phyloP scores from a whole-genome alignment of 2,113 vertebrate genomes.

The Pluvianellus socialis region DNA sequence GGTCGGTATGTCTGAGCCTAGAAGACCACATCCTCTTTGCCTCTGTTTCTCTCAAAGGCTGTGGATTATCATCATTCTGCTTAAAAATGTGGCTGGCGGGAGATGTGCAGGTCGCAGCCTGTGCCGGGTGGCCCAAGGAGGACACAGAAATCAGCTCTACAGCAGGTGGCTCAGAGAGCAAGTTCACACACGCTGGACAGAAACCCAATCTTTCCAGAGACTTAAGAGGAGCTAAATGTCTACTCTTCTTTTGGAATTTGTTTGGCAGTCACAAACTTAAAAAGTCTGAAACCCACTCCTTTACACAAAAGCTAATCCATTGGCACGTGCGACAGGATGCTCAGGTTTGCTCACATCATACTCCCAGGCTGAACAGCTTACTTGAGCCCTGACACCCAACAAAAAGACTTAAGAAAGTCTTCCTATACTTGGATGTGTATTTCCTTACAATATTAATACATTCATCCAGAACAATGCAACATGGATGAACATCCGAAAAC shows the following conservation, averaged over 20 bases:
- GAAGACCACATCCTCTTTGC: not conserved
- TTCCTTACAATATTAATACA: not conserved
- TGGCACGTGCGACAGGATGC: fast-evolving
- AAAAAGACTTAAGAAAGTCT: not conserved
- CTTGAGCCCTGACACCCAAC: not conserved
- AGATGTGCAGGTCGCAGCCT: not conserved
- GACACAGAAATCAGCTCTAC: not conserved
- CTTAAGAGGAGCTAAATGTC: not conserved
- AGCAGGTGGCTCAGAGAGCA: not conserved
- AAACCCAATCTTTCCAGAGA: not conserved
- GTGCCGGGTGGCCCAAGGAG: not conserved
- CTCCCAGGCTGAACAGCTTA: not conserved
- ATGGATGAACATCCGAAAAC: not conserved
- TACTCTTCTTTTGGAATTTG: not conserved
- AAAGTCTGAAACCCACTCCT: not conserved
- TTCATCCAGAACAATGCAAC: not conserved
- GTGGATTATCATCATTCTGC: too few species aligned
- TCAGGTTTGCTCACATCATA: not conserved
- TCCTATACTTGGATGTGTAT: not conserved
- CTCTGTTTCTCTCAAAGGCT: not conserved
- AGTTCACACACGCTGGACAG: not conserved
- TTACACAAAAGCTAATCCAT: not conserved
- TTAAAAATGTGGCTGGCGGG: not conserved
- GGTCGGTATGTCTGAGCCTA: not conserved
- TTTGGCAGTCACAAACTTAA: not conserved